These are phyloP conservation scores for Rhinopomastus cyanomelas DNA, from an alignment of 2,113 vertebrate genomes.

Conservation along the genomic window DNA sequence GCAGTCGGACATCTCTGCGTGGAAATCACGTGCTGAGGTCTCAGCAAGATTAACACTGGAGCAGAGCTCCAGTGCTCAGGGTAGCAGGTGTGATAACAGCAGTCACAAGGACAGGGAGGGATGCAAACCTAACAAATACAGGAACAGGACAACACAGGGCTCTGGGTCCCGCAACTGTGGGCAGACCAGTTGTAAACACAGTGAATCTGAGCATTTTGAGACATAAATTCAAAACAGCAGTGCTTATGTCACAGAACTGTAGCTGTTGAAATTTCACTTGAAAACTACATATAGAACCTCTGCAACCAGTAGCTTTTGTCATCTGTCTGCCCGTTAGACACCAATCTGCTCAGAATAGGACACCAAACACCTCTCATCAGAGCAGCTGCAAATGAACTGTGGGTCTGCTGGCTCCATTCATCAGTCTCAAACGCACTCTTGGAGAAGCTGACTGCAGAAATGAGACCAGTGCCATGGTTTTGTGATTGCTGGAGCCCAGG, in stretches of 20 bases:
- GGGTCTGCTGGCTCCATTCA: background rate
- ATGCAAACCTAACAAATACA: background rate
- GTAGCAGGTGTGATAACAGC: background rate
- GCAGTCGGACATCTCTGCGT: background rate
- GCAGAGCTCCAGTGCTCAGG: rapidly evolving
- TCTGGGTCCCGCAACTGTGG: background rate
- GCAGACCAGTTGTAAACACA: background rate
- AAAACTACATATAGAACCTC: background rate
- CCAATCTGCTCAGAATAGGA: conserved; percentile 22
- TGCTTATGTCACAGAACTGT: too few species aligned
- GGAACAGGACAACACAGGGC: background rate
- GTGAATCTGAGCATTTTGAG: background rate
- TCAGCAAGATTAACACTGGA: background rate
- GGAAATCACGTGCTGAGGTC: background rate
- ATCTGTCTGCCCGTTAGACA: background rate
- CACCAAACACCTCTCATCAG: background rate
- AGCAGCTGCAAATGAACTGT: background rate
- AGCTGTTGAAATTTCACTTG: background rate
- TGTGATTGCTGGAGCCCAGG: background rate
- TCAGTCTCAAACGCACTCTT: conserved; percentile 21
- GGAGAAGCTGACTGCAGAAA: conserved; percentile 25
- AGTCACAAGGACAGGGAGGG: background rate
- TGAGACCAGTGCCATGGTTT: background rate
- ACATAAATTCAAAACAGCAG: too few species aligned
- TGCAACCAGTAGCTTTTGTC: background rate